Evolutionary conservation across 2,113 vertebrate species (phyloP).

Genomic region (Clinocottus analis): DNA sequence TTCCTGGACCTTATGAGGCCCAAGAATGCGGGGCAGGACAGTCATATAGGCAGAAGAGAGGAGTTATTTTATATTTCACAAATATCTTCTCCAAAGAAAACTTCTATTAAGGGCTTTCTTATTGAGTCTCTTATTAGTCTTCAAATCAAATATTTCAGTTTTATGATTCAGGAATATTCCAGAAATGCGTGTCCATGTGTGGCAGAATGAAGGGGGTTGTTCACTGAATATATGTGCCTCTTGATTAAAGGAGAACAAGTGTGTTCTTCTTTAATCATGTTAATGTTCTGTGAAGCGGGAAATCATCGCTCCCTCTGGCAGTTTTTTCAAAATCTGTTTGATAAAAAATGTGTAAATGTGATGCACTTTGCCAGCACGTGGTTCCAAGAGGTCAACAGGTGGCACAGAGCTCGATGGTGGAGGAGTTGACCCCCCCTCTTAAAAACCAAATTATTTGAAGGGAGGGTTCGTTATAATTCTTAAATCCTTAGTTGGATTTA

Average conservation of each 20-base stretch:
- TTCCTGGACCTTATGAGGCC: conserved; percentile 13
- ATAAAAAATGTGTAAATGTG: no score
- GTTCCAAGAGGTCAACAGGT: conserved; percentile 53
- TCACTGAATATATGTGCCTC: not conserved
- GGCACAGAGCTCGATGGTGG: conserved; percentile 4
- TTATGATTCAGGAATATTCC: conserved; percentile 1
- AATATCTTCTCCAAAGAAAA: not conserved
- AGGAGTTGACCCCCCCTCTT: not conserved
- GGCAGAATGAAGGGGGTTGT: not conserved
- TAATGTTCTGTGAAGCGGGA: not conserved
- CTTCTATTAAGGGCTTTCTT: not conserved
- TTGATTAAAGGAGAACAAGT: not conserved
- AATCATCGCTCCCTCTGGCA: not conserved
- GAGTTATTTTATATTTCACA: conserved; percentile 1
- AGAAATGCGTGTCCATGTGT: not conserved
- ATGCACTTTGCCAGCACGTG: conserved; percentile 25
- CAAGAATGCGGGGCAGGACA: not conserved
- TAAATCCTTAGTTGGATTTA: no score
- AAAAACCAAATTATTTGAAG: not conserved
- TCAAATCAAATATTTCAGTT: not conserved
- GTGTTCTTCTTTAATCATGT: not conserved
- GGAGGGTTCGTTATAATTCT: no score
- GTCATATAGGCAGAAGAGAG: not conserved
- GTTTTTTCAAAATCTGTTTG: not conserved
- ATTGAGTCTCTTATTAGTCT: not conserved